phyloP scores from a whole-genome alignment of 2,888 invertebrate species.

The Zonitis immaculata region DNA sequence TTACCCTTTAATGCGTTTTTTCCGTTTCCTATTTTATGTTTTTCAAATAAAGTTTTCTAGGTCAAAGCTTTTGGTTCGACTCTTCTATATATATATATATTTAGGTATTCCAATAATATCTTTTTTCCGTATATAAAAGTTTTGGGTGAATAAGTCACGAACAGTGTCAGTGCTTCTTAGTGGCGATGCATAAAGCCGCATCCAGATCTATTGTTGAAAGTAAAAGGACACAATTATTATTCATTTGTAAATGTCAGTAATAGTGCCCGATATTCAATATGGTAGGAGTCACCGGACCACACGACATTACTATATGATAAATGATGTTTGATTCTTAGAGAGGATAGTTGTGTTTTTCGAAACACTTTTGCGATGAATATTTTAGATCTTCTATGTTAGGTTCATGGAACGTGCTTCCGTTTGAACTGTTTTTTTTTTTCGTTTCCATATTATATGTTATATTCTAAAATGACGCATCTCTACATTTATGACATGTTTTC shows the following conservation, averaged over 20 bases:
- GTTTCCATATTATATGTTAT: slow-evolving; percentile 36
- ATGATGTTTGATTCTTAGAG: slow-evolving; percentile 48
- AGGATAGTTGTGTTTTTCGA: slow-evolving; percentile 42
- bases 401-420: slow-evolving; percentile 41
- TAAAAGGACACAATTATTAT: slow-evolving; percentile 51
- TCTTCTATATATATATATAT: neutral
- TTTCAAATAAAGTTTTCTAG: too few species aligned
- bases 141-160: slow-evolving; percentile 24
- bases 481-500: slow-evolving; percentile 28
- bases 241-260: slow-evolving; percentile 52
- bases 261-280: slow-evolving; percentile 51
- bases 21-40: too few species aligned
- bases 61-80: neutral
- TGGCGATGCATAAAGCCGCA: slow-evolving; percentile 37
- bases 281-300: slow-evolving; percentile 50
- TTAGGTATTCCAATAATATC: too few species aligned
- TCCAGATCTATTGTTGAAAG: slow-evolving; percentile 44
- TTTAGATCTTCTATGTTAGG: slow-evolving; percentile 38
- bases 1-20: too few species aligned
- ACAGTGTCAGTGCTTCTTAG: slow-evolving; percentile 36
- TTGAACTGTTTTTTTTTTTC: too few species aligned
- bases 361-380: slow-evolving; percentile 47
- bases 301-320: slow-evolving; percentile 48
- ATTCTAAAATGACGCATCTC: slow-evolving; percentile 30
- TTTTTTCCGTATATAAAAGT: neutral